Evolutionary conservation across 2,797 vertebrate genomes (phyloP).

Genomic region (Phrynocephalus guinanensis): DNA sequence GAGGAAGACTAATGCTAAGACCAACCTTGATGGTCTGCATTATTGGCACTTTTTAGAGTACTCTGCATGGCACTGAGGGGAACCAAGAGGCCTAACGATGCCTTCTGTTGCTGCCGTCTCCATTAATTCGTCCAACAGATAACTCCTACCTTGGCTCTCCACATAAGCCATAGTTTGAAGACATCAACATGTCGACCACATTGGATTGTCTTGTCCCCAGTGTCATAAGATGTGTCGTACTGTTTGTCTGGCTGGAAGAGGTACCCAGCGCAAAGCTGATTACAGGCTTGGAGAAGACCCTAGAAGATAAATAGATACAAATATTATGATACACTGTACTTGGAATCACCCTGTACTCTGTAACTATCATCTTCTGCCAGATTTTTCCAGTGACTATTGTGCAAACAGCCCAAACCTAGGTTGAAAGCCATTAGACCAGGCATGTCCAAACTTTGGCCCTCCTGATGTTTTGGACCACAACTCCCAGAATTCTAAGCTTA

Average conservation of each 20-base stretch:
- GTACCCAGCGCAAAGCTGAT: slow-evolving; percentile 75
- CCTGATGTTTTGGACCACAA: no score
- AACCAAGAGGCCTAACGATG: neutral
- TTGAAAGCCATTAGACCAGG: no score
- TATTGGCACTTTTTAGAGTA: neutral
- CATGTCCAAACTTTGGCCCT: no score
- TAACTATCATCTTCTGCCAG: neutral
- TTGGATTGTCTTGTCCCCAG: slow-evolving; percentile 81
- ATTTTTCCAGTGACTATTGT: neutral
- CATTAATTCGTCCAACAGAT: neutral
- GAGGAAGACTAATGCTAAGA: neutral
- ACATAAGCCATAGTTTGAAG: slow-evolving; percentile 84
- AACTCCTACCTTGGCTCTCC: slow-evolving; percentile 80
- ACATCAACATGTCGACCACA: slow-evolving; percentile 77
- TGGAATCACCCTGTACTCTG: neutral
- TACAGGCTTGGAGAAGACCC: slow-evolving; percentile 79
- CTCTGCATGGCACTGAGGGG: neutral
- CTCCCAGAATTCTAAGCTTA: no score
- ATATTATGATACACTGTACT: neutral
- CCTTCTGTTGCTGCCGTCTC: neutral
- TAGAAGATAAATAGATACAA: slow-evolving; percentile 33
- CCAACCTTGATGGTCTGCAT: neutral
- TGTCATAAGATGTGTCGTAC: slow-evolving; percentile 78
- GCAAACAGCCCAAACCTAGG: no score
- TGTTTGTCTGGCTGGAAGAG: slow-evolving; percentile 84